Conservation (phyloP, 2,888 invertebrate genomes). For the Blastobasis lacticolella region DNA sequence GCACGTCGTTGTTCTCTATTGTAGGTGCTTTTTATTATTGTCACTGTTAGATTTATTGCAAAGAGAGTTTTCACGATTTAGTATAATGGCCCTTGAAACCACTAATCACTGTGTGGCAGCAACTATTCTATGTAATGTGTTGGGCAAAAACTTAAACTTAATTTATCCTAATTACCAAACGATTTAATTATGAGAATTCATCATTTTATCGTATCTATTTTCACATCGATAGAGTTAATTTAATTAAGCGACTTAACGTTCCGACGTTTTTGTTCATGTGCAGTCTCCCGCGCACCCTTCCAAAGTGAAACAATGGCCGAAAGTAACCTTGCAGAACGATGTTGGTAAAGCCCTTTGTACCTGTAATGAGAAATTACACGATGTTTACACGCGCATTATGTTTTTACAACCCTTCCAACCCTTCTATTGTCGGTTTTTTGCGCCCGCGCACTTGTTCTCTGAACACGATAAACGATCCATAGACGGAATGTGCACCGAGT, state of each 20-base stretch:
- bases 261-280: no score
- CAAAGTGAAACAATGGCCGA: neutral
- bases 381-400: slow-evolving; percentile 69
- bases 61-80: slow-evolving; percentile 34
- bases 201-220: no score
- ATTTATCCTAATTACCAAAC: no score
- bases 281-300: neutral
- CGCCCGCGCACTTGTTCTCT: no score
- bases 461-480: slow-evolving; percentile 26
- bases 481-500: slow-evolving; percentile 20
- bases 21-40: slow-evolving; percentile 39
- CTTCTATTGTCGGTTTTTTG: slow-evolving; percentile 54
- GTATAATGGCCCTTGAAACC: slow-evolving; percentile 45
- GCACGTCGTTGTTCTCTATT: slow-evolving; percentile 49
- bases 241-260: no score
- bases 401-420: slow-evolving; percentile 60
- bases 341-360: slow-evolving; percentile 42
- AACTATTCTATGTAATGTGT: no score
- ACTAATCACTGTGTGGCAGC: slow-evolving; percentile 22
- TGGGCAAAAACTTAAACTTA: no score
- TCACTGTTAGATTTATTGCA: slow-evolving; percentile 48
- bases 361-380: slow-evolving; percentile 63
- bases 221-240: no score
- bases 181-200: no score
- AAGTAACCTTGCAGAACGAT: neutral